Evolutionary conservation across 2,113 vertebrate species (phyloP), one percentile per base, ranked within the genome.

Genomic region (Pelodiscus sinensis): DNA sequence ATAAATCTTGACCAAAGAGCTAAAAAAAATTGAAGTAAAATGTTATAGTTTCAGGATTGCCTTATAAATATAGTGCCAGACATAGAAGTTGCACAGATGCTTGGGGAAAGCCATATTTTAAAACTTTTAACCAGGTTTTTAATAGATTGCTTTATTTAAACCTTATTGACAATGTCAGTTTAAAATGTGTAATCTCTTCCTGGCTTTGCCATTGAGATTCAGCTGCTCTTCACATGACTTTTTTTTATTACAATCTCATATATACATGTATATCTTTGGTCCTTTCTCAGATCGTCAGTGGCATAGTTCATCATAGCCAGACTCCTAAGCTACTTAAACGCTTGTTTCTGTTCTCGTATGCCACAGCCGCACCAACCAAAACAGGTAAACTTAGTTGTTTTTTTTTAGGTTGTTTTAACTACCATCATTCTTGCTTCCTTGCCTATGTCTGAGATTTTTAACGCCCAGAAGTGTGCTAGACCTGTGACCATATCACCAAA

Each of bases 261-360:
- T 89, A 54, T 85, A 79, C 85, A 29, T 75, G 18, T 93, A 51
- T 96, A 88, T 83, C 95, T 90, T 94, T 91, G 62, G 27, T 97
- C 96, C 90, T 97, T 92, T 96, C 83, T 87, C 96, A 99, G 99
- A 98, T 99, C 79, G 98, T 99, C 97, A 98, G 98, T 92, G 99
- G 98, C 82, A 99, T 99, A 94, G 93, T 98, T 96, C 98, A 99
- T 91, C 98, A 99, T 89, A 98, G 98, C 91, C 98, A 99, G 92
- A 96, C 98, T 78, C 97, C 98, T 87, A 99, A 98, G 95, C 98
- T 98, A 77, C 97, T 99, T 93, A 99, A 98, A 95, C 98, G 98
- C 89, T 96, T 99, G 82, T 99, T 99, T 98, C 98, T 99, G 29
- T 99, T 99, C 93, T 98, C 99, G 87, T 99, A 98, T 65, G 97